Evolutionary conservation across 2,888 invertebrate genomes (phyloP).

Genomic region (Rhodophaea formosa): DNA sequence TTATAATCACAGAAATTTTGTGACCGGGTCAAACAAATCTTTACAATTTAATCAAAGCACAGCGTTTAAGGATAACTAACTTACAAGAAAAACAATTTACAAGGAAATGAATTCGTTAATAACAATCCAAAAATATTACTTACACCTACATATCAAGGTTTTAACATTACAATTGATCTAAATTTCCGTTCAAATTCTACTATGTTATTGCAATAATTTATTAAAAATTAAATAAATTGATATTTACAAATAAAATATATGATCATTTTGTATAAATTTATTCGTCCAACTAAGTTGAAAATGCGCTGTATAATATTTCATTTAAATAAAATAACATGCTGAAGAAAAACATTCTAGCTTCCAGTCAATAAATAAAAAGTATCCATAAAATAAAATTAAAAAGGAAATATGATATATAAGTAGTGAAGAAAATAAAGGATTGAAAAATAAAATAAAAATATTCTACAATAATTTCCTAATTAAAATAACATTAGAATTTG

Average conservation of each 20-base stretch:
- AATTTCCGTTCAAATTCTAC: not conserved
- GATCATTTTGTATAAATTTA: not conserved
- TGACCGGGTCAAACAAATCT: not conserved
- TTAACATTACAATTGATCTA: conserved; percentile 6
- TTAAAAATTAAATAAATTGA: not conserved
- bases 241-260: not conserved
- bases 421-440: not conserved
- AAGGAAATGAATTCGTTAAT: conserved; percentile 1
- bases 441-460: not conserved
- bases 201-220: not conserved
- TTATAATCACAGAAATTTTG: not conserved
- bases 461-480: not conserved
- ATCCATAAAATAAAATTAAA: not conserved
- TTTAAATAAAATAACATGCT: not conserved
- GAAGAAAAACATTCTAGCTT: not conserved
- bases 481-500: not conserved
- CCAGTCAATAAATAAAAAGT: not conserved
- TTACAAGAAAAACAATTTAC: not conserved
- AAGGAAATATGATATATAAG: not conserved
- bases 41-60: not conserved
- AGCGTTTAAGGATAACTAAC: not conserved
- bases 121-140: conserved; percentile 8
- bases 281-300: not conserved
- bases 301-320: not conserved
- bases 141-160: conserved; percentile 5